Conservation (phyloP, 2,113 vertebrate species). For the Pungitius pungitius region DNA sequence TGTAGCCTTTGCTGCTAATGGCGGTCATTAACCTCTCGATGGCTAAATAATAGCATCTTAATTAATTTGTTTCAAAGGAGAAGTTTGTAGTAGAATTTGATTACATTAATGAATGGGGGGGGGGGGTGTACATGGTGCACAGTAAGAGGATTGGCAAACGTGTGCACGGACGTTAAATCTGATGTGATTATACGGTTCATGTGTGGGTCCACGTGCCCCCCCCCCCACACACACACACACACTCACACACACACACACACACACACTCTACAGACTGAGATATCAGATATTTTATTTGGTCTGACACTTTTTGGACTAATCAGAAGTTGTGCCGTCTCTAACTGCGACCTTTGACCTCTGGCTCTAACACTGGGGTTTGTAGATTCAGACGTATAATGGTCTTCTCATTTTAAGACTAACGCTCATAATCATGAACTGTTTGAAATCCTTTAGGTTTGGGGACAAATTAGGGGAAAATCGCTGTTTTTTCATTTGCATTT, state of each 20-base stretch:
- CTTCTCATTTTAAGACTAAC: too few species aligned
- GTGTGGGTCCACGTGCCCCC: not conserved
- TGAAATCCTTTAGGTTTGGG: too few species aligned
- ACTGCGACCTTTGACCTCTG: not conserved
- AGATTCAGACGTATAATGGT: too few species aligned
- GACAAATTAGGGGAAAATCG: too few species aligned
- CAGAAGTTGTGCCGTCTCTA: not conserved
- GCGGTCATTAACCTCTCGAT: conserved; percentile 89
- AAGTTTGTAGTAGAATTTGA: conserved; percentile 82
- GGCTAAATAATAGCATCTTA: conserved; percentile 89
- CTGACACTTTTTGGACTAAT: not conserved
- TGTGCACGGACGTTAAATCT: conserved; percentile 35
- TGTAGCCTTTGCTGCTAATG: conserved; percentile 93
- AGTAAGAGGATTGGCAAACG: conserved; percentile 41
- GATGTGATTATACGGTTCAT: conserved; percentile 49
- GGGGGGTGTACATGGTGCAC: conserved; percentile 62
- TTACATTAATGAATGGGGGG: conserved; percentile 77
- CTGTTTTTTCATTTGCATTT: too few species aligned
- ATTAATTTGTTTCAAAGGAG: conserved; percentile 85
- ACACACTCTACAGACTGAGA: not conserved
- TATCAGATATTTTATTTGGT: too few species aligned
- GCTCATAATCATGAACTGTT: too few species aligned
- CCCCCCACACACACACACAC: conserved; percentile 1
- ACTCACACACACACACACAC: conserved; percentile 4
- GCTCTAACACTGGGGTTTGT: not conserved